Evolutionary conservation across 2,888 invertebrate species (phyloP), one percentile per base, ranked within the genome.

Genomic region (Melinaea marsaeus): DNA sequence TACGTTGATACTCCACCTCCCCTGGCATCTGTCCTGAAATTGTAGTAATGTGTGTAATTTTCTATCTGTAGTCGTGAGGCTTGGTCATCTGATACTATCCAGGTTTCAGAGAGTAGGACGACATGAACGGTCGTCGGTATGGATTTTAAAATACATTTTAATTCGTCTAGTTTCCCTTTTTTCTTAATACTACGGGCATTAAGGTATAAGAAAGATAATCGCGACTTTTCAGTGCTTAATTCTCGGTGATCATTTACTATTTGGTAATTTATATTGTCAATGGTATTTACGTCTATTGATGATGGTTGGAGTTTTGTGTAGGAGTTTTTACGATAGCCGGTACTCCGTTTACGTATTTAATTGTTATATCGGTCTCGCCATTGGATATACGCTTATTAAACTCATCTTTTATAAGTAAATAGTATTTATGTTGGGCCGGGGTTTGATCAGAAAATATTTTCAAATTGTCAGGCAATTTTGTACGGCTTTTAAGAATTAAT

Each of bases 401-500:
- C 37, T 66, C 51, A 33, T 62, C 56, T 57, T 68, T 62, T 45
- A 62, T 33, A 2, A 6, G 56, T 37, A 11, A 13, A 3, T 58
- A 48, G 48, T 62, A 68, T 60, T 64, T 61, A n/a, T 65, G 61
- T 13, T 68, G 65, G 13, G 65, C 46, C 4, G 67, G 64, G 2
- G 67, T 65, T 55, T 68, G 58, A 37, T 64, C 66, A 22, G 64
- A 67, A 35, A 60, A 64, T 5, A 62, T 55, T 56, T 64, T 67
- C 9, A 66, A 5, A 6, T 59, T 59, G 6, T 35, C 46, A 0
- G 68, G 62, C 6, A 66, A 0, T 56, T 61, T 68, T 4, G 59
- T 13, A 37, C 48, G 62, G n/a, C 58, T 65, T 4, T 62, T 62
- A 4, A 64, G 61, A 32, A 65, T 2, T 35, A 7, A 46, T 55